Conservation (phyloP, 2,797 vertebrate species). For the Artibeus lituratus region DNA sequence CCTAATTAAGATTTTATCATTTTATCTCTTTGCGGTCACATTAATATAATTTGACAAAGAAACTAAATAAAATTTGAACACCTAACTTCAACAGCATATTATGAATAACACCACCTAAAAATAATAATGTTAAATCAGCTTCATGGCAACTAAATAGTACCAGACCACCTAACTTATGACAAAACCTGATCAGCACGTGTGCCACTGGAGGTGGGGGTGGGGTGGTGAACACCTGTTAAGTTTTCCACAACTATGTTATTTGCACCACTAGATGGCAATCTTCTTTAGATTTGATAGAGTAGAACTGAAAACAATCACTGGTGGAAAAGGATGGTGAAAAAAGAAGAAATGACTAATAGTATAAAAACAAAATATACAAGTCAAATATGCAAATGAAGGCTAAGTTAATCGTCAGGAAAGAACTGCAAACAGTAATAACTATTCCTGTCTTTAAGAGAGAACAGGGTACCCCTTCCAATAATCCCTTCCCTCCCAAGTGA, state of each 20-base stretch:
- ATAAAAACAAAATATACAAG: constrained; percentile 52
- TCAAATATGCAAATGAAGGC: constrained; percentile 40
- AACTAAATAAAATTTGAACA: constrained; percentile 29
- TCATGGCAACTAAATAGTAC: neutral
- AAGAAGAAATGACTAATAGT: constrained; percentile 37
- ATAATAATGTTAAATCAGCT: neutral
- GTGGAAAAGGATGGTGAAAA: constrained; percentile 27
- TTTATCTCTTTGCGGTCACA: neutral
- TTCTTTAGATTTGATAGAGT: constrained; percentile 7
- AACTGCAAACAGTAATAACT: neutral
- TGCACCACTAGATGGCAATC: constrained; percentile 43
- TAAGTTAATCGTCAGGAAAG: neutral
- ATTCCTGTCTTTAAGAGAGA: constrained; percentile 9
- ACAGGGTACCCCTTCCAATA: neutral
- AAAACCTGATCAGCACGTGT: neutral
- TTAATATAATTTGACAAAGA: neutral
- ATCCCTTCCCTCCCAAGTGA: neutral
- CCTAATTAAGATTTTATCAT: neutral
- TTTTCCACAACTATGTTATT: neutral
- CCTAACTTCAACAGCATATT: constrained; percentile 23
- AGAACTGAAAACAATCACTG: constrained; percentile 29
- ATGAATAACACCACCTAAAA: constrained; percentile 20
- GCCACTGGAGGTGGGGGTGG: neutral
- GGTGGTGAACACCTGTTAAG: neutral
- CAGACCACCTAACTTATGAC: neutral